A percentile compares a stretch with the other conserved stretches of the same genome.
Conservation (phyloP, 2,113 vertebrate genomes). For the Dromiciops gliroides region DNA sequence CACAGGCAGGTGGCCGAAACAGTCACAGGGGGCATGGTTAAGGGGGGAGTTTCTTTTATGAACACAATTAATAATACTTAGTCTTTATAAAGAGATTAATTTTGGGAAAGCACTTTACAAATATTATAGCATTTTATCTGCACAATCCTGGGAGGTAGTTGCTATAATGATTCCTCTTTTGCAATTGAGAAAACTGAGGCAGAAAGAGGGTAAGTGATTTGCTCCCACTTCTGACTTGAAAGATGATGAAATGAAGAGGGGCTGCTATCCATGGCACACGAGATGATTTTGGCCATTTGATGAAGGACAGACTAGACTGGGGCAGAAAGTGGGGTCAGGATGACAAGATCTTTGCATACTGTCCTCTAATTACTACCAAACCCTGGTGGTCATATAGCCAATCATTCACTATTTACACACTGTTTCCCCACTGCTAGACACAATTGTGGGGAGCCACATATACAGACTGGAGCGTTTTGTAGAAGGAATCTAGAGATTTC, state of each 20-base stretch:
- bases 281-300: too few relatives aligned
- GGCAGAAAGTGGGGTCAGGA: background rate
- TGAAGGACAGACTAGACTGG: background rate
- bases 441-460: background rate
- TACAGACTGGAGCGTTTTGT: background rate
- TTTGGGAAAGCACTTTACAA: background rate
- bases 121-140: background rate
- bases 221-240: background rate
- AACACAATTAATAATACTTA: background rate
- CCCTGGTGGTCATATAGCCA: too few relatives aligned
- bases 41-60: background rate
- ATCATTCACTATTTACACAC: too few relatives aligned
- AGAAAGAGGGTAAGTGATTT: background rate
- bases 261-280: background rate
- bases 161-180: background rate
- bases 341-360: background rate
- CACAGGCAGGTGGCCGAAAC: background rate
- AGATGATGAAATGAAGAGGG: background rate
- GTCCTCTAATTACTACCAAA: background rate
- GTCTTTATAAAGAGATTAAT: background rate
- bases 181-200: background rate
- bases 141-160: background rate
- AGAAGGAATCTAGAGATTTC: background rate
- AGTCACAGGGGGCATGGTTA: background rate
- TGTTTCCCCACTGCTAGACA: too few relatives aligned